Evolutionary conservation across 2,113 vertebrate species (phyloP).

Genomic region (Pogonocichla stellata): DNA sequence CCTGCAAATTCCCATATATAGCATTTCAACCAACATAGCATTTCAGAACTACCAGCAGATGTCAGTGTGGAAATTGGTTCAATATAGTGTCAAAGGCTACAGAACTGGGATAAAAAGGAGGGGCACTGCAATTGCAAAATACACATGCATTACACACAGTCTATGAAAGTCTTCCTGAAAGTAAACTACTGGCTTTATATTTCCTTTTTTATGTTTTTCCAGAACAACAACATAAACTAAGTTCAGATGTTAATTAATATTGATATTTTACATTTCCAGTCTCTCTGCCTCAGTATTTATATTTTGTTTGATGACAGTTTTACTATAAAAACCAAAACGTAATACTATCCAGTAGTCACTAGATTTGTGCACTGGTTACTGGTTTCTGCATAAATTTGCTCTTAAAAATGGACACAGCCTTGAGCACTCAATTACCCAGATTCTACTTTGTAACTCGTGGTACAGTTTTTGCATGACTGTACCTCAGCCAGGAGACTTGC

Average conservation of each 20-base stretch:
- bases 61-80: slow-evolving; percentile 71
- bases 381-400: not conserved
- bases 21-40: slow-evolving; percentile 11
- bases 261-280: not conserved
- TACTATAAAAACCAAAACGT: not conserved
- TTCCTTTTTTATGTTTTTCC: not conserved
- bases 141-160: not conserved
- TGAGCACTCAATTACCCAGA: not conserved
- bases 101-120: not conserved
- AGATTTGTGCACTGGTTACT: not conserved
- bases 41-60: slow-evolving; percentile 69
- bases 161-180: not conserved
- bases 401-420: not conserved
- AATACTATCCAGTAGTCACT: not conserved
- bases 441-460: not conserved
- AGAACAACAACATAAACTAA: not conserved
- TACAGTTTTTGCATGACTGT: not conserved
- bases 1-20: not conserved
- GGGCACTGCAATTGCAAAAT: not conserved
- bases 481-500: not conserved
- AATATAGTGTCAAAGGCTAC: not conserved
- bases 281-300: not conserved
- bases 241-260: not conserved
- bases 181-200: not conserved
- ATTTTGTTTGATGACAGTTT: not conserved